Percentiles rank a stretch among this genome's conserved stretches.
Conservation (phyloP, 2,888 invertebrate genomes). For the Pachliopta kotzebuea region DNA sequence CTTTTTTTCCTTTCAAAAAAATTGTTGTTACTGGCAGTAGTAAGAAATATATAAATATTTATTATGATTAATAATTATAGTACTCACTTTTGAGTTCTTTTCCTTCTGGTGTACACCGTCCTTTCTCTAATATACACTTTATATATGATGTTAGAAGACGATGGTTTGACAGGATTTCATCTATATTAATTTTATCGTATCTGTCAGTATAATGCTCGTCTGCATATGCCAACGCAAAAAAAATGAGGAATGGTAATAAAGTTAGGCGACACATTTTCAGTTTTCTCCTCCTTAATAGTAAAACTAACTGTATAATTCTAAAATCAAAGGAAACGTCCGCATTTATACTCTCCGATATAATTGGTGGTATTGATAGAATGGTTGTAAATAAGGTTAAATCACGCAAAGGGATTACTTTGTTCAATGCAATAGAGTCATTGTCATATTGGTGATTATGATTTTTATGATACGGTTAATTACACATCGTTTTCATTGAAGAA, state of each 20-base stretch:
- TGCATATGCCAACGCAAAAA: constrained; percentile 27
- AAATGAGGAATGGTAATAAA: constrained; percentile 23
- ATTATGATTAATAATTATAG: background rate
- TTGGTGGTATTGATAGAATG: constrained; percentile 10
- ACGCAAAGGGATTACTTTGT: constrained; percentile 15
- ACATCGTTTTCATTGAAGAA: no score
- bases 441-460: no score
- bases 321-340: background rate
- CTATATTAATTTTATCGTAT: constrained; percentile 85
- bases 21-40: background rate
- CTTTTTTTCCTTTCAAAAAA: no score
- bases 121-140: constrained; percentile 83
- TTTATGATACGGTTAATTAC: no score
- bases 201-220: constrained; percentile 79
- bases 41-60: background rate
- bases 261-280: constrained; percentile 32
- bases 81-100: constrained; percentile 77
- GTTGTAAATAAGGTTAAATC: constrained; percentile 15
- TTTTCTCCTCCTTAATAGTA: background rate
- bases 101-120: constrained; percentile 85
- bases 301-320: constrained; percentile 5
- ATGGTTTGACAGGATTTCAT: constrained; percentile 84
- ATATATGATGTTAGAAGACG: constrained; percentile 84
- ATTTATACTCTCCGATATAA: constrained; percentile 22
- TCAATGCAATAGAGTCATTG: background rate